Conservation (phyloP, 2,888 invertebrate species). For the Chrysodeixis includens region DNA sequence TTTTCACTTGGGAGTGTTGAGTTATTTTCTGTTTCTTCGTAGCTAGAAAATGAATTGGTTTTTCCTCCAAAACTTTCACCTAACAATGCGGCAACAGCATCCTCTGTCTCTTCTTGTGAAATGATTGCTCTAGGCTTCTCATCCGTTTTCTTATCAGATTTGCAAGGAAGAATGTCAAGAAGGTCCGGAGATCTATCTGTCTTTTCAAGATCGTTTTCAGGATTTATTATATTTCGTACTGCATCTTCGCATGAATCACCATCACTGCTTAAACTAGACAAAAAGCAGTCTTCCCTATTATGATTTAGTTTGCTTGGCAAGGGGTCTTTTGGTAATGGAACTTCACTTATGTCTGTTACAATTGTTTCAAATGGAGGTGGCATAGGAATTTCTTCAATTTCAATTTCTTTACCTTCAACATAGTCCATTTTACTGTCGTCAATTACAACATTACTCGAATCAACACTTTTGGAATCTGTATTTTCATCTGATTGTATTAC, state of each 20-base stretch:
- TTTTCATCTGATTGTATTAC: slow-evolving; percentile 64
- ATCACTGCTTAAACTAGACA: slow-evolving; percentile 54
- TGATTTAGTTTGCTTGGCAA: slow-evolving; percentile 52
- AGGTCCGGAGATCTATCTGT: slow-evolving; percentile 72
- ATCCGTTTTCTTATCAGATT: slow-evolving; percentile 90
- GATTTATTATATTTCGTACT: slow-evolving; percentile 93
- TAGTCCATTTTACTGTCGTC: slow-evolving; percentile 68
- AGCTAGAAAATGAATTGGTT: slow-evolving; percentile 87
- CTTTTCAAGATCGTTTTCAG: slow-evolving; percentile 69
- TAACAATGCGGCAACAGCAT: slow-evolving; percentile 96
- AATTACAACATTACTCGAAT: slow-evolving; percentile 48
- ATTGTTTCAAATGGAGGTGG: slow-evolving; percentile 79
- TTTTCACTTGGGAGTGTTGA: slow-evolving; percentile 80
- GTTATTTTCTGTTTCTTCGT: slow-evolving; percentile 86
- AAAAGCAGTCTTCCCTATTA: slow-evolving; percentile 51
- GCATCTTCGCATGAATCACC: slow-evolving; percentile 92
- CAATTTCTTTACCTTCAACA: slow-evolving; percentile 71
- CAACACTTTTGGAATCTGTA: slow-evolving; percentile 59
- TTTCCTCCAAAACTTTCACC: slow-evolving; percentile 95
- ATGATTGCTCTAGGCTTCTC: slow-evolving; percentile 95
- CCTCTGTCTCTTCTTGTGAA: slow-evolving; percentile 97
- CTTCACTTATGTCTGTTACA: slow-evolving; percentile 80
- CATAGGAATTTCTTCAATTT: slow-evolving; percentile 82
- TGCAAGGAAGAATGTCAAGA: slow-evolving; percentile 71
- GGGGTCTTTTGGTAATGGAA: slow-evolving; percentile 74